Percentiles rank a stretch among this genome's conserved stretches.
These are phyloP conservation scores for Drosophila mettleri DNA, from an alignment of 2,888 invertebrate genomes.

Conservation along the genomic window DNA sequence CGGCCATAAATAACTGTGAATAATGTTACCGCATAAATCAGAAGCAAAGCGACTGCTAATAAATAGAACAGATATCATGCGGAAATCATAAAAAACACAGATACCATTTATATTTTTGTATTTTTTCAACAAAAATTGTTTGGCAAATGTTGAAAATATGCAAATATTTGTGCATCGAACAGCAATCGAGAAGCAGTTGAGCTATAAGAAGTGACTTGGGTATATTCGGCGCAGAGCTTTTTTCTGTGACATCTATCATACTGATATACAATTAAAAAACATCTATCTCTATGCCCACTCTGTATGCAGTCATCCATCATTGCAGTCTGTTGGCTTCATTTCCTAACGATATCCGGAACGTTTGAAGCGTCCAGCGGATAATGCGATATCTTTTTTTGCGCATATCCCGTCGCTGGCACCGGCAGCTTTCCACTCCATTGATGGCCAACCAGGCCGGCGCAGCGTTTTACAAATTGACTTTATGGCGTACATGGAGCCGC, in stretches of 20 bases:
- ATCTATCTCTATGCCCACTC: neutral
- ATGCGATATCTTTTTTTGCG: conserved; percentile 55
- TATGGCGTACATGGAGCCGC: conserved; percentile 40
- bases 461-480: conserved; percentile 73
- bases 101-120: neutral
- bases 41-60: neutral
- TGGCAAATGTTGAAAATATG: neutral
- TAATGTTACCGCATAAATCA: conserved; percentile 12
- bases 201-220: neutral
- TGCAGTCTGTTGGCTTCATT: conserved; percentile 37
- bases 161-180: neutral
- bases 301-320: conserved; percentile 19
- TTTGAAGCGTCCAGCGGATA: conserved; percentile 54
- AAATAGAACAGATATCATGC: conserved; percentile 1
- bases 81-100: neutral
- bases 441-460: conserved; percentile 54
- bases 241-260: conserved; percentile 10
- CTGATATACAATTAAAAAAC: conserved; percentile 5
- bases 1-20: conserved; percentile 18
- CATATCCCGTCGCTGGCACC: conserved; percentile 35
- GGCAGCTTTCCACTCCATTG: conserved; percentile 71
- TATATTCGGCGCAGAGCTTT: neutral
- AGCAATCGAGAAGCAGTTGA: neutral
- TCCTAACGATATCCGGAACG: conserved; percentile 38
- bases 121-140: no score